Evolutionary conservation across 2,888 invertebrate genomes (phyloP).

Genomic region (Eupithecia subumbrata): DNA sequence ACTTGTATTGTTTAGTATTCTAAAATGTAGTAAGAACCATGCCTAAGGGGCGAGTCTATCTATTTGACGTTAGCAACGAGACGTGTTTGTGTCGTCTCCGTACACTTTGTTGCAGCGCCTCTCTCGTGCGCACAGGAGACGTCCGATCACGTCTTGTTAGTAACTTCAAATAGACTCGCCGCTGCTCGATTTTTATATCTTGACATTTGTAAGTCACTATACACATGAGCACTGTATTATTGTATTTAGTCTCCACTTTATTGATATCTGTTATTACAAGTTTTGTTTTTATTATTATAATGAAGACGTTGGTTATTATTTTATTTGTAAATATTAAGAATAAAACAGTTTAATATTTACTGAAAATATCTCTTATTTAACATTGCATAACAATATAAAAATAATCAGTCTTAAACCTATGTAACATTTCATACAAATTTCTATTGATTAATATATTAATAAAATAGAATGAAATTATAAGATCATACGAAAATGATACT

Average conservation of each 20-base stretch:
- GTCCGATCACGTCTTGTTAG: too few species aligned
- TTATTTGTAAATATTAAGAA: slow-evolving; percentile 38
- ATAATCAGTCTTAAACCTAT: slow-evolving; percentile 44
- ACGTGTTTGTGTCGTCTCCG: too few species aligned
- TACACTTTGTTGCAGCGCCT: too few species aligned
- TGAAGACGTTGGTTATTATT: slow-evolving; percentile 35
- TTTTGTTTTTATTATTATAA: neutral
- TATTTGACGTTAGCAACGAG: too few species aligned
- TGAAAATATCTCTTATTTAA: slow-evolving; percentile 29
- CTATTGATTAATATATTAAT: slow-evolving; percentile 10
- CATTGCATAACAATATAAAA: slow-evolving; percentile 31
- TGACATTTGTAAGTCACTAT: neutral
- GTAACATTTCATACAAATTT: slow-evolving; percentile 31
- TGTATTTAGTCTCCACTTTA: slow-evolving; percentile 25
- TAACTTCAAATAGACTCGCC: too few species aligned
- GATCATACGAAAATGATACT: neutral
- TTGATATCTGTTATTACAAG: neutral
- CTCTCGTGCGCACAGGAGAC: too few species aligned
- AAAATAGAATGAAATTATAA: neutral
- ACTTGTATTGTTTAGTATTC: neutral
- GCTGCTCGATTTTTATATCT: neutral
- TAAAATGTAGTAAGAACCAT: neutral
- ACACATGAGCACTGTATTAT: neutral
- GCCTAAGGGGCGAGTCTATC: neutral
- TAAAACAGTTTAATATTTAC: slow-evolving; percentile 31